Evolutionary conservation across 2,797 vertebrate species (phyloP), one percentile per base, ranked within the genome.

Genomic region (Acanthopagrus latus): DNA sequence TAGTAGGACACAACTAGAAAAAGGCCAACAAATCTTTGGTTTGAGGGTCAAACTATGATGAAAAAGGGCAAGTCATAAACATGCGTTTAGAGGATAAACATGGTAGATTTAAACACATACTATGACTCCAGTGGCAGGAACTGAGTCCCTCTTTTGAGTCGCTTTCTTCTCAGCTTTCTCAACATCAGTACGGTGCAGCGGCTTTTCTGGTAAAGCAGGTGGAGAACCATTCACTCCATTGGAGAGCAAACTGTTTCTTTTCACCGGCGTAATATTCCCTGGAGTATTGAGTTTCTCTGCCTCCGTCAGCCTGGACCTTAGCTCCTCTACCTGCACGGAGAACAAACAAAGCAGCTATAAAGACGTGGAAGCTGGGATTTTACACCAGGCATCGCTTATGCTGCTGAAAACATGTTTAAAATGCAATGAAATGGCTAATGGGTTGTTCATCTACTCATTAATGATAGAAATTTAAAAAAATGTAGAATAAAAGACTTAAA

Each of bases 241-340:
- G 0, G 58, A 80, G 63, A 90, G 89, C 71, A 86, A 86, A 0
- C 56, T 81, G 55, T 89, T 92, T 7, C 46, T 76, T 59, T 88
- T 92, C 71, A 88, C 89, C 13, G 91, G 70, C 0, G 79, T 52
- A 0, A 10, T 65, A 54, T 77, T 82, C 0, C 29, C 69, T 52
- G 90, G 71, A 69, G 85, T 82, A 5, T 69, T 77, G 1, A 88
- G 89, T 59, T 94, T 94, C 21, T 97, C 94, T 38, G 81, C 82
- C 55, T 90, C 88, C 43, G 82, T 91, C 76, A 97, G 84, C 84
- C 96, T 96, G 85, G 94, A 96, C 78, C 95, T 96, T 18, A 98
- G 94, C 87, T 98, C 95, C 65, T 98, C 96, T n/a, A 98, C 91
- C 98, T 99, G 92, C 2, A 54, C 1, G 23, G 55, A 54, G 23